phyloP scores from a whole-genome alignment of 2,888 invertebrate species.

The Trissonchulus sp. region DNA sequence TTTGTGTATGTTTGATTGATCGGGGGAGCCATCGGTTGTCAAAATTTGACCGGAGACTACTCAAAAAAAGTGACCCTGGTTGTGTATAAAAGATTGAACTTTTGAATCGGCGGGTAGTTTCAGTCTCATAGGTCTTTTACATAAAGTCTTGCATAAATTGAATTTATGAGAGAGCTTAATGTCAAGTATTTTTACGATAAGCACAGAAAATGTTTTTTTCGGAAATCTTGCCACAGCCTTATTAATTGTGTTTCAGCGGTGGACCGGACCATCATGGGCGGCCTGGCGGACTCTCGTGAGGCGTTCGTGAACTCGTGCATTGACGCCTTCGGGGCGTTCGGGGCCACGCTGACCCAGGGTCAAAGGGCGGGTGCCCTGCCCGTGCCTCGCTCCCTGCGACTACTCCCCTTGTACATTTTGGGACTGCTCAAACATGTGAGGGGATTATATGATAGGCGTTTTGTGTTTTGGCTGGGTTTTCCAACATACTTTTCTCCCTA shows the following conservation, averaged over 20 bases:
- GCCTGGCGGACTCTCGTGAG: constrained; percentile 82
- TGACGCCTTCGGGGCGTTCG: constrained; percentile 74
- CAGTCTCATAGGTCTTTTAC: too few relatives aligned
- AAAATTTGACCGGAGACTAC: too few relatives aligned
- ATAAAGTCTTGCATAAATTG: too few relatives aligned
- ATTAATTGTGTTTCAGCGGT: constrained; percentile 72
- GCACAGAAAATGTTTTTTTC: too few relatives aligned
- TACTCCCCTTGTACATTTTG: constrained; percentile 79
- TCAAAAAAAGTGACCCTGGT: too few relatives aligned
- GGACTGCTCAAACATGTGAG: constrained; percentile 67
- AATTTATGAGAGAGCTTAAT: too few relatives aligned
- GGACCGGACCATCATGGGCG: constrained; percentile 70
- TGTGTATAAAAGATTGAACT: too few relatives aligned
- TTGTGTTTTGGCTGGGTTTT: not conserved
- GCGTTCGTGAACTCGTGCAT: constrained; percentile 90
- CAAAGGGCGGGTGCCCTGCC: constrained; percentile 61
- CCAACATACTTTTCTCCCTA: constrained; percentile 16
- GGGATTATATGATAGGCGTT: not conserved
- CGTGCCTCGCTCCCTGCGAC: constrained; percentile 69
- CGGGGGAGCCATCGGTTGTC: too few relatives aligned
- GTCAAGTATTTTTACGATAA: too few relatives aligned
- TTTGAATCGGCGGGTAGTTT: too few relatives aligned
- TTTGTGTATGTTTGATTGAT: too few relatives aligned
- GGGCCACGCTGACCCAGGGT: constrained; percentile 59
- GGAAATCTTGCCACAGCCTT: too few relatives aligned